Evolutionary conservation across 2,797 vertebrate genomes (phyloP), one percentile per base, ranked within the genome.

Genomic region (Rhynchotus rufescens): DNA sequence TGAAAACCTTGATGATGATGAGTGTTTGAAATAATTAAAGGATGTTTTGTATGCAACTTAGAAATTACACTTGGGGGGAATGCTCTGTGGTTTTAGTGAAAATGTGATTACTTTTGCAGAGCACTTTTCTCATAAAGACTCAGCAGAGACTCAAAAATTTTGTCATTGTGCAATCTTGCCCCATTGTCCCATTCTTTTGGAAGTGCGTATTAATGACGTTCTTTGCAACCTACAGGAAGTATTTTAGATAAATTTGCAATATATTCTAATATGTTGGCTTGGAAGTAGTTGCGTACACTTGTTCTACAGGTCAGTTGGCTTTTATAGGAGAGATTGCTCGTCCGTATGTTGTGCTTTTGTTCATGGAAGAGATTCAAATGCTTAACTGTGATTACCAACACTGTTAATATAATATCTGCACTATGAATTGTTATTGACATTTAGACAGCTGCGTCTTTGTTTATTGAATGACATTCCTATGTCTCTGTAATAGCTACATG

Each of bases 301-400:
- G 38, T 89, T 84, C 64, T 80, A 6, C 3, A 32, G 47, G 72
- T 78, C 66, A 80, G 32, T 62, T 0, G n/a, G 89, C 93, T 89
- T 96, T 90, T 71, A 88, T 38, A 40, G 52, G 12, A 64, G 61
- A 86, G 89, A 76, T 89, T 90, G 3, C 65, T 94, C 80, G 81
- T 89, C 17, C 30, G 74, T 68, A 5, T 89, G 61, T 66, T 77
- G 67, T 73, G 84, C 44, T 89, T 94, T 94, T 96, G 80, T 93
- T 95, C 80, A 71, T 89, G 79, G 57, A 92, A 96, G 82, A 94
- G 92, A 96, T 95, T 95, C 93, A 67, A 74, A 93, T 88, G 93
- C 89, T 92, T 90, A 95, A 84, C 86, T 66, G 90, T 93, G 94
- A 94, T 96, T 94, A 89, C 87, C 71, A 74, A 62, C 1, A 0